phyloP scores from a whole-genome alignment of 2,888 invertebrate genomes.

The Nebria brevicollis region DNA sequence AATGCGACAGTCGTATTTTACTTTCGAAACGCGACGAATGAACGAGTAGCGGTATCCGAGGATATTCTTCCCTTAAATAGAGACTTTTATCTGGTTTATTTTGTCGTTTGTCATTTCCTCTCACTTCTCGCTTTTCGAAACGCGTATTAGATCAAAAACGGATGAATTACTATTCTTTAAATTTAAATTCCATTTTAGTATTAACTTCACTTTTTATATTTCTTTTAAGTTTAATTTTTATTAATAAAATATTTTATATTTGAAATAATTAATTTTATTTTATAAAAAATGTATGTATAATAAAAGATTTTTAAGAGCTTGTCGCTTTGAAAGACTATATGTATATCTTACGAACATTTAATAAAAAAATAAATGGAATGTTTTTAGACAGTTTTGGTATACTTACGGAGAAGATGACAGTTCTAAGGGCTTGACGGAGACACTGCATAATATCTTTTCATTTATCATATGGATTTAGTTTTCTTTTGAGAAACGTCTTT shows the following conservation, averaged over 20 bases:
- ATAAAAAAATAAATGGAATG: no score
- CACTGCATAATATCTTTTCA: neutral
- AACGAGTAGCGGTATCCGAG: neutral
- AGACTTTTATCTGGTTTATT: conserved; percentile 30
- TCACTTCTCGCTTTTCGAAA: conserved; percentile 7
- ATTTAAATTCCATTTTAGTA: no score
- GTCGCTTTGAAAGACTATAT: no score
- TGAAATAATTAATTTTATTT: no score
- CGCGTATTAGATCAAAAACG: neutral
- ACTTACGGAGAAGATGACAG: neutral
- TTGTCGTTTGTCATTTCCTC: conserved; percentile 34
- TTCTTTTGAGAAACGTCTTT: neutral
- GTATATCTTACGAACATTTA: no score
- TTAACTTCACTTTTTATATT: neutral
- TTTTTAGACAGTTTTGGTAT: neutral
- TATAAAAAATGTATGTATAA: no score
- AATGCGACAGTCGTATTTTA: conserved; percentile 18
- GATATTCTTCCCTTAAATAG: conserved; percentile 35
- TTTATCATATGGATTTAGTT: neutral
- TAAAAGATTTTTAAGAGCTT: no score
- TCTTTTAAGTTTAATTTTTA: no score
- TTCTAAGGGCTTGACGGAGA: neutral
- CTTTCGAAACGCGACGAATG: conserved; percentile 22
- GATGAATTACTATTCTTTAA: neutral
- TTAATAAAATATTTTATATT: no score